Evolutionary conservation across 1,140 invertebrate species (phyloP), one percentile per base, ranked within the genome.

Genomic region (Ganaspis sp.): DNA sequence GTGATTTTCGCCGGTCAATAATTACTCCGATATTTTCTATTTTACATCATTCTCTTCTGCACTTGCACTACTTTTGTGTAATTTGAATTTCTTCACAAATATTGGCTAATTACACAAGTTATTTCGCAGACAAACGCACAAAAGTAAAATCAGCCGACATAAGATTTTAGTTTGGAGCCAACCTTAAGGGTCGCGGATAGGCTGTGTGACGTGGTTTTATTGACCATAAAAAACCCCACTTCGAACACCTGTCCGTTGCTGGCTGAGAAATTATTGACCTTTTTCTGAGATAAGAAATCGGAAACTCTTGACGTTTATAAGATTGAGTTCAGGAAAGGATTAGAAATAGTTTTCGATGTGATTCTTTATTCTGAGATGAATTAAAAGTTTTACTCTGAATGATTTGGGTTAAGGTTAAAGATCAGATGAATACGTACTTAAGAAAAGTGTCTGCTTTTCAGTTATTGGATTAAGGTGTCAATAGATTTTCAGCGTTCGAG

Each of bases 181-280:
- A n/a, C 88, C 89, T 88, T 85, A 89, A 88, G 89, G 87, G 85
- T 87, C 84, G 85, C 84, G 87, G 89, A 89, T 90, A 90, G 89
- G 87, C 87, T 87, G 87, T 87, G 87, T 88, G 88, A 91, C 87
- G 89, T 89, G 85, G 89, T 87, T 89, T 91, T 90, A 91, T 90
- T 90, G 89, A 90, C 90, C 89, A 91, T 91, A 91, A 91, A 88
- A 91, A 91, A 88, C 90, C 90, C 90, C 90, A 90, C 83, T 80
- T 81, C 81, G 75, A 81, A 88, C 88, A 89, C 86, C 87, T 89
- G 87, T 80, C 77, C 83, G 79, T 79, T 78, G 26, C 49, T 19
- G 40, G 21, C 78, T 72, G 70, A 81, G 23, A 26, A 34, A 73
- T 26, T 6, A 71, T 38, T 81, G 53, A 73, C 58, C 71, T 73